Evolutionary conservation across 1,140 invertebrate genomes (phyloP).

Genomic region (Rhopalosiphum padi): DNA sequence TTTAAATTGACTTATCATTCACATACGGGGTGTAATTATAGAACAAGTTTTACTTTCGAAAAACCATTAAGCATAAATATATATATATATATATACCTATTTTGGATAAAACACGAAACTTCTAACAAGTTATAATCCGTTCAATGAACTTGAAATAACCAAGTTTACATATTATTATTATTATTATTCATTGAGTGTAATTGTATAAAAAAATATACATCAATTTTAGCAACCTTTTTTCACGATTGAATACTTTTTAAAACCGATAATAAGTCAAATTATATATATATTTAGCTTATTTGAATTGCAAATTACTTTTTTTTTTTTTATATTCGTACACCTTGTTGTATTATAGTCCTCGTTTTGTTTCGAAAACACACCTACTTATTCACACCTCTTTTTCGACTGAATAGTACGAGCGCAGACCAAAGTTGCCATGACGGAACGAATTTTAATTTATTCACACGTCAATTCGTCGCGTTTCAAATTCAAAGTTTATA

Average conservation of each 20-base stretch:
- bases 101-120: neutral
- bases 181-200: neutral
- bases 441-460: neutral
- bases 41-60: neutral
- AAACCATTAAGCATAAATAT: neutral
- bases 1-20: neutral
- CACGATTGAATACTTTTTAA: neutral
- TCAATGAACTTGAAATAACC: neutral
- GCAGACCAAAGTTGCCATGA: neutral
- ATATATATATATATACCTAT: neutral
- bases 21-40: neutral
- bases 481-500: neutral
- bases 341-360: neutral
- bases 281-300: neutral
- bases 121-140: neutral
- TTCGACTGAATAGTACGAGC: neutral
- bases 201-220: neutral
- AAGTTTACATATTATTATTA: neutral
- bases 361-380: neutral
- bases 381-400: neutral
- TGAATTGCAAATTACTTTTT: neutral
- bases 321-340: neutral
- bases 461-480: neutral
- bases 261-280: constrained; percentile 12
- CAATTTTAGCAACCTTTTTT: neutral